These are phyloP conservation scores for Sinotaia quadrata DNA, from an alignment of 2,888 invertebrate genomes.

Conservation along the genomic window DNA sequence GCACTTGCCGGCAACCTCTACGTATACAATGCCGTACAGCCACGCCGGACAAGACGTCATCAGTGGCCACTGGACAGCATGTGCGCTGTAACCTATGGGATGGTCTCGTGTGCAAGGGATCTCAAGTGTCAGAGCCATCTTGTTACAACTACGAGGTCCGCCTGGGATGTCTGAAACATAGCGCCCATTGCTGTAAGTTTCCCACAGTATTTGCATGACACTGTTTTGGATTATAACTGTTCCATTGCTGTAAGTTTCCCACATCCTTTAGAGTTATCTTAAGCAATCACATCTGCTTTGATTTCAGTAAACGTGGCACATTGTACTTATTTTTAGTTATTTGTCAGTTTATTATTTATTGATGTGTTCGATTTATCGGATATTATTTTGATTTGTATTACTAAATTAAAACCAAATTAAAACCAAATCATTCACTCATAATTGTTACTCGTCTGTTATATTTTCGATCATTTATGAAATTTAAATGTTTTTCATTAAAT, in stretches of 20 bases:
- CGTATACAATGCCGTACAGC: conserved; percentile 64
- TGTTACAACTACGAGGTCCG: conserved; percentile 61
- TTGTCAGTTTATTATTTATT: not conserved
- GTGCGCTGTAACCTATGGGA: conserved; percentile 75
- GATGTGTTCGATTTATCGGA: not conserved
- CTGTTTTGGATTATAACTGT: too few species aligned
- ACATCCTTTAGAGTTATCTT: too few species aligned
- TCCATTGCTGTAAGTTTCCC: too few species aligned
- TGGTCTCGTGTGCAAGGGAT: conserved; percentile 80
- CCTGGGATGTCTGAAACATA: conserved; percentile 56
- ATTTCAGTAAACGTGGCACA: not conserved
- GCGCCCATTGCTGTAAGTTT: conserved; percentile 58
- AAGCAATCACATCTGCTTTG: not conserved
- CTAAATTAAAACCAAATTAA: too few species aligned
- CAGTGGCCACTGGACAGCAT: conserved; percentile 51
- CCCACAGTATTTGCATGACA: not conserved
- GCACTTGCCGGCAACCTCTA: conserved; percentile 53
- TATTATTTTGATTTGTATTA: too few species aligned
- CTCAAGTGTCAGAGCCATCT: conserved; percentile 43
- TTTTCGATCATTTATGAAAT: too few species aligned
- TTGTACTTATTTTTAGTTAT: not conserved
- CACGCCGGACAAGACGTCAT: conserved; percentile 45
- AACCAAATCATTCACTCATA: too few species aligned
- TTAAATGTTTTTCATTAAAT: too few species aligned
- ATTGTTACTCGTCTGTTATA: too few species aligned